Evolutionary conservation across 2,888 invertebrate species (phyloP).

Genomic region (Coecobrya sp.): DNA sequence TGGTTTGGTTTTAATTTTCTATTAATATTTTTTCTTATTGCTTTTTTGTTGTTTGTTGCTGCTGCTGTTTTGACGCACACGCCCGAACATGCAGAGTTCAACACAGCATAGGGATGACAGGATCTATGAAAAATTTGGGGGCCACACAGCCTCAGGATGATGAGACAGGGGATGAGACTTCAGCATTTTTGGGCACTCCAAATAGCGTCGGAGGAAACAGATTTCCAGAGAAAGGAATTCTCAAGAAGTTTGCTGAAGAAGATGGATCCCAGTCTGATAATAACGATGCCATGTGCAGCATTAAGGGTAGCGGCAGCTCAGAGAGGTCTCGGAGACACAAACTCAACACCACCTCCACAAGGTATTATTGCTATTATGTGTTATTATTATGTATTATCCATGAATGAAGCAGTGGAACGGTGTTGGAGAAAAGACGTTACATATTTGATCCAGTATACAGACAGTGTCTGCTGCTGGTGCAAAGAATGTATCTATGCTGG

Average conservation of each 20-base stretch:
- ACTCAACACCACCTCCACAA: conserved; percentile 90
- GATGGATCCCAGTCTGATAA: conserved; percentile 87
- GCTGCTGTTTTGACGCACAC: conserved; percentile 45
- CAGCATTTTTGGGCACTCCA: conserved; percentile 92
- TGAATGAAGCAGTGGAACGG: background rate
- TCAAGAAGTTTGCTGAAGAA: conserved; percentile 91
- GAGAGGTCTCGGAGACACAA: conserved; percentile 87
- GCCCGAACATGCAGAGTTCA: conserved; percentile 84
- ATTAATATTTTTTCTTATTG: conserved; percentile 69
- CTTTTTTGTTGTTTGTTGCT: conserved; percentile 59
- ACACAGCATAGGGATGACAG: conserved; percentile 86
- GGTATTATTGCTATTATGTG: conserved; percentile 87
- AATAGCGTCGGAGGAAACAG: conserved; percentile 82
- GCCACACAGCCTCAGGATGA: conserved; percentile 83
- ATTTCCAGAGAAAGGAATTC: conserved; percentile 95
- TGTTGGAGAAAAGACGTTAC: background rate
- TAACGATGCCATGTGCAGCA: conserved; percentile 89
- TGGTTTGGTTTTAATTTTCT: conserved; percentile 75
- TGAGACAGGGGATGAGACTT: conserved; percentile 90
- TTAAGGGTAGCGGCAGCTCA: conserved; percentile 92
- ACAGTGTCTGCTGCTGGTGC: too few species aligned
- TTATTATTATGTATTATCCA: conserved; percentile 13
- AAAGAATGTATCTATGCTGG: conserved; percentile 13
- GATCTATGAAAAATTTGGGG: conserved; percentile 86
- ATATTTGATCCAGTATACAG: too few species aligned